These are phyloP conservation scores for Acanthosoma haemorrhoidale DNA, from an alignment of 2,888 invertebrate genomes.

Conservation along the genomic window DNA sequence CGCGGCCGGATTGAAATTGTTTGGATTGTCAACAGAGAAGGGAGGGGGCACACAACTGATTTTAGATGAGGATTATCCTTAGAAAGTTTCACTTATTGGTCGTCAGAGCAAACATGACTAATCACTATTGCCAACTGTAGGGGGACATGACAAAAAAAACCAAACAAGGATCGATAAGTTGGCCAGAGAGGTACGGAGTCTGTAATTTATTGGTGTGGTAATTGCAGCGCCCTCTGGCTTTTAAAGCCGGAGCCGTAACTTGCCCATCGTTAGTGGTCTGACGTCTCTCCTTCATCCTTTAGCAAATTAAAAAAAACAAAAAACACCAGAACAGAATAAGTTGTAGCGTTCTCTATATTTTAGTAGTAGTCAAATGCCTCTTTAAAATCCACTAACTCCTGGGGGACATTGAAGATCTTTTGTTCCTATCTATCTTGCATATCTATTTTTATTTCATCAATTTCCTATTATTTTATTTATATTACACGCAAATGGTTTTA, in stretches of 20 bases:
- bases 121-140: too few relatives aligned
- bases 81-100: not conserved
- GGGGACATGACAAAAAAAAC: too few relatives aligned
- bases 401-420: too few relatives aligned
- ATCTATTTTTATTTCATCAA: too few relatives aligned
- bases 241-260: not conserved
- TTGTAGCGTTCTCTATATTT: too few relatives aligned
- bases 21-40: not conserved
- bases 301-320: not conserved
- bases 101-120: not conserved
- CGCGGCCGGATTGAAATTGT: not conserved
- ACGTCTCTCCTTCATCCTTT: not conserved
- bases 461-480: too few relatives aligned
- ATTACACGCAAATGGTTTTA: too few relatives aligned
- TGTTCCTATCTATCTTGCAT: too few relatives aligned
- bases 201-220: not conserved
- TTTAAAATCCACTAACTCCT: too few relatives aligned
- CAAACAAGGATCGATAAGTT: not conserved
- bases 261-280: not conserved
- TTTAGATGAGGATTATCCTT: conserved; percentile 4
- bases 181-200: not conserved
- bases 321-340: not conserved
- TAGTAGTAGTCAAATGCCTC: too few relatives aligned
- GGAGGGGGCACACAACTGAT: not conserved
- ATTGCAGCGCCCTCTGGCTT: too few relatives aligned